These are phyloP conservation scores for Aphis gossypii DNA, from an alignment of 1,140 invertebrate species.

Conservation along the genomic window DNA sequence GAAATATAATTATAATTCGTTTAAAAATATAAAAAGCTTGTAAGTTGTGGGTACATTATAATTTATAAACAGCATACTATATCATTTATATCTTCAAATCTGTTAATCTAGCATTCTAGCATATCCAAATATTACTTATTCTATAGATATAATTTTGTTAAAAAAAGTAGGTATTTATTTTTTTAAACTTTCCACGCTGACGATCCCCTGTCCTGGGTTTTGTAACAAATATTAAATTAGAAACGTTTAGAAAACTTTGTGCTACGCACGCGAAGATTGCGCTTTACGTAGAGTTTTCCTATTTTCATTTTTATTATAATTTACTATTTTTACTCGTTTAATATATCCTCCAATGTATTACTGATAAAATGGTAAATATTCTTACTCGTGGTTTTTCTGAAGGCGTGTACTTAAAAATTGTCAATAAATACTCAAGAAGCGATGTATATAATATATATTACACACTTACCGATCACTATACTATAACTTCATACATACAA, in stretches of 20 bases:
- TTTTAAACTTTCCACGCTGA: no score
- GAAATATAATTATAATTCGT: no score
- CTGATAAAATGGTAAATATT: neutral
- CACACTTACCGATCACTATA: no score
- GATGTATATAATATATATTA: no score
- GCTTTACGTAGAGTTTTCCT: neutral
- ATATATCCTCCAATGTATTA: no score
- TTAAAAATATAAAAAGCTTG: no score
- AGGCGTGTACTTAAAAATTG: neutral
- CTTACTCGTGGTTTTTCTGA: neutral
- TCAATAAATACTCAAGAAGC: no score
- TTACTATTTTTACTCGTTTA: neutral
- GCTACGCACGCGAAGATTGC: neutral
- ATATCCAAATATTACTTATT: no score
- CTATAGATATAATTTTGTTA: neutral
- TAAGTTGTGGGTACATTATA: no score
- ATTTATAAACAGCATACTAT: neutral
- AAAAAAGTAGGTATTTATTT: neutral
- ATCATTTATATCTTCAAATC: neutral
- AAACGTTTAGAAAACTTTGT: neutral
- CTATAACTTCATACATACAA: no score
- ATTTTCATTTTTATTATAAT: neutral
- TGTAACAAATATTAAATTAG: no score
- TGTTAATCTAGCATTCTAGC: neutral
- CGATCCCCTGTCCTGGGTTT: neutral